These are phyloP conservation scores for Odontomyia ornata DNA, from an alignment of 2,888 invertebrate genomes.

Conservation along the genomic window DNA sequence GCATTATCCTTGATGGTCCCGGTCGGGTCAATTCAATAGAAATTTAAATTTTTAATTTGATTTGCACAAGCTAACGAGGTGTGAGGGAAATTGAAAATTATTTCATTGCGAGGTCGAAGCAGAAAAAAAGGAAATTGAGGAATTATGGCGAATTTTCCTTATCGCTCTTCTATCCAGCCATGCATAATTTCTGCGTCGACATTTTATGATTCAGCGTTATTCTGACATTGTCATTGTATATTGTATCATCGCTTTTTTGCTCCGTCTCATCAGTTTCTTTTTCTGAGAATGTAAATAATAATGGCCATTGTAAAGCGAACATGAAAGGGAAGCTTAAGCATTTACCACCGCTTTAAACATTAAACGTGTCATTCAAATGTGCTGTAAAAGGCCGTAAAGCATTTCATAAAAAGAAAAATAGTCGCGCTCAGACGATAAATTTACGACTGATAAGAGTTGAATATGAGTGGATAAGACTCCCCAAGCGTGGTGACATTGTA, in stretches of 20 bases:
- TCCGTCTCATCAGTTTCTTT: not conserved
- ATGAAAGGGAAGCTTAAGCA: constrained; percentile 10
- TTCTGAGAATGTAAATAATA: constrained; percentile 35
- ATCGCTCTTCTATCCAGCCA: constrained; percentile 2
- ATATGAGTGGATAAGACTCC: constrained; percentile 25
- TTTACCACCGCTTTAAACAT: constrained; percentile 36
- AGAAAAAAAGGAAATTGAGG: not conserved
- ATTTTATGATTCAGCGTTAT: constrained; percentile 30
- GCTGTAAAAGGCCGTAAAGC: constrained; percentile 19
- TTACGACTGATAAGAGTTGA: constrained; percentile 41
- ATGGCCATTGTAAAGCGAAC: constrained; percentile 37
- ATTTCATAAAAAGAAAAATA: constrained; percentile 19
- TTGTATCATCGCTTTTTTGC: constrained; percentile 26
- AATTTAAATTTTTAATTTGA: constrained; percentile 32
- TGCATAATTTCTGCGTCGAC: constrained; percentile 20
- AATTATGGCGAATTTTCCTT: constrained; percentile 30
- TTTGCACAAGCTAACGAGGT: constrained; percentile 36
- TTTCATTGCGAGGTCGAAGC: not conserved
- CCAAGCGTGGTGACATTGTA: not conserved
- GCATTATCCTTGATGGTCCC: not conserved
- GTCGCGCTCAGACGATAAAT: constrained; percentile 29
- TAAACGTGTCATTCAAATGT: constrained; percentile 36
- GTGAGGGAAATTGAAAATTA: not conserved
- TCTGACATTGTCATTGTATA: constrained; percentile 23
- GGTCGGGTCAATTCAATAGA: not conserved